Percentiles rank a stretch among this genome's conserved stretches.
phyloP scores from a whole-genome alignment of 2,113 vertebrate species.

The Ammodytes dubius region DNA sequence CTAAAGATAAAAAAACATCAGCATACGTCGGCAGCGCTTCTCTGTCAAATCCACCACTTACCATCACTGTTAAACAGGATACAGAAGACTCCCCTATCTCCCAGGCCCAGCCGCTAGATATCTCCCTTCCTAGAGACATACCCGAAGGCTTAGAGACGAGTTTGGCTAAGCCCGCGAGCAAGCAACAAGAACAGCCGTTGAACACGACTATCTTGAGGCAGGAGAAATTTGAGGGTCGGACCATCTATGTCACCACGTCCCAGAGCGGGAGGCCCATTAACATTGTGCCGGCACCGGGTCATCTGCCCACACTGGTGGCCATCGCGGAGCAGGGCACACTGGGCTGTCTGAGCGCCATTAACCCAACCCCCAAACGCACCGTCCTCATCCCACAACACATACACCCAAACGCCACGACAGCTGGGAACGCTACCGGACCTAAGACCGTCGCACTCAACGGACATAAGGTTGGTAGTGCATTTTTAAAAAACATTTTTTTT shows the following conservation, averaged over 20 bases:
- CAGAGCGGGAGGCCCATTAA: slow-evolving; percentile 91
- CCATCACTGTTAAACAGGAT: slow-evolving; percentile 82
- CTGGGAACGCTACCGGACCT: slow-evolving; percentile 83
- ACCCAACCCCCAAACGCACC: slow-evolving; percentile 93
- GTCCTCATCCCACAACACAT: slow-evolving; percentile 98
- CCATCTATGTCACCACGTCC: slow-evolving; percentile 91
- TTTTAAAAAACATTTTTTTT: no score
- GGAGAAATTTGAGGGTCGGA: slow-evolving; percentile 79
- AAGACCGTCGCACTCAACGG: slow-evolving; percentile 90
- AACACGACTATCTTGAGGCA: slow-evolving; percentile 91
- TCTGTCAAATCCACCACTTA: slow-evolving; percentile 13
- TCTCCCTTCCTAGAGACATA: slow-evolving; percentile 93
- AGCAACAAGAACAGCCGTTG: slow-evolving; percentile 89
- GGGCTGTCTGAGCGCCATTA: slow-evolving; percentile 89
- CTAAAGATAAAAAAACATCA: slow-evolving; percentile 1
- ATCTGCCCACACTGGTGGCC: slow-evolving; percentile 96
- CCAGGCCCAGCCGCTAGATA: slow-evolving; percentile 95
- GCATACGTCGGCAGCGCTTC: slow-evolving; percentile 41
- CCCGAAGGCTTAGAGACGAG: neutral
- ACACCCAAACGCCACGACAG: slow-evolving; percentile 91
- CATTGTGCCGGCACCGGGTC: slow-evolving; percentile 90
- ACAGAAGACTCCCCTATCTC: slow-evolving; percentile 87
- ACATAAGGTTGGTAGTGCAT: slow-evolving; percentile 86
- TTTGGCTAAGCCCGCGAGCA: slow-evolving; percentile 73
- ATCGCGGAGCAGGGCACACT: slow-evolving; percentile 90